These are phyloP conservation scores for Sipha flava DNA, from an alignment of 1,140 invertebrate genomes.

Conservation along the genomic window DNA sequence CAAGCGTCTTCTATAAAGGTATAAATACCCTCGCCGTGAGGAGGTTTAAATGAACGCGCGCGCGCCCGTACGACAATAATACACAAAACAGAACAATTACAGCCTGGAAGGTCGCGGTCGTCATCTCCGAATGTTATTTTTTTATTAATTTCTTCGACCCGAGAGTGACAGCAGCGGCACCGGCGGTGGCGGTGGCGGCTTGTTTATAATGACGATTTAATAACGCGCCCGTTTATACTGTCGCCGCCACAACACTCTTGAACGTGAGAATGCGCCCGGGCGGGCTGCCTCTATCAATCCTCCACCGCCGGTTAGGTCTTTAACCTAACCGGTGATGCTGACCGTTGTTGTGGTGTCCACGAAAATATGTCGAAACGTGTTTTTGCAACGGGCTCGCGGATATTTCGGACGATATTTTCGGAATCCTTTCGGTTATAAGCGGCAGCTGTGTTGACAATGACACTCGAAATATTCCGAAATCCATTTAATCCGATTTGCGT, in stretches of 20 bases:
- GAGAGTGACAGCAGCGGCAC: background rate
- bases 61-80: too few relatives aligned
- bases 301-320: background rate
- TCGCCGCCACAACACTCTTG: background rate
- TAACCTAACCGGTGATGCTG: background rate
- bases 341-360: background rate
- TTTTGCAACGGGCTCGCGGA: slow-evolving; percentile 9
- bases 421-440: background rate
- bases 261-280: background rate
- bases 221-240: background rate
- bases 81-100: background rate
- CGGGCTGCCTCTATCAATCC: background rate
- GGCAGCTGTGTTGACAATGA: slow-evolving; percentile 29
- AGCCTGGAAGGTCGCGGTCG: background rate
- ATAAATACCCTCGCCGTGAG: too few relatives aligned
- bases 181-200: background rate
- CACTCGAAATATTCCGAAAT: slow-evolving; percentile 18
- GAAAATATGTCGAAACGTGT: slow-evolving; percentile 27
- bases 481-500: slow-evolving; percentile 15
- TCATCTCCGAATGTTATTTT: background rate
- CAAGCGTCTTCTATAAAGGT: too few relatives aligned
- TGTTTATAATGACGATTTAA: slow-evolving; percentile 1
- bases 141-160: background rate
- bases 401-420: background rate
- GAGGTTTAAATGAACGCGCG: too few relatives aligned